Evolutionary conservation across 2,797 vertebrate genomes (phyloP).

Genomic region (Pangasius krempfi): DNA sequence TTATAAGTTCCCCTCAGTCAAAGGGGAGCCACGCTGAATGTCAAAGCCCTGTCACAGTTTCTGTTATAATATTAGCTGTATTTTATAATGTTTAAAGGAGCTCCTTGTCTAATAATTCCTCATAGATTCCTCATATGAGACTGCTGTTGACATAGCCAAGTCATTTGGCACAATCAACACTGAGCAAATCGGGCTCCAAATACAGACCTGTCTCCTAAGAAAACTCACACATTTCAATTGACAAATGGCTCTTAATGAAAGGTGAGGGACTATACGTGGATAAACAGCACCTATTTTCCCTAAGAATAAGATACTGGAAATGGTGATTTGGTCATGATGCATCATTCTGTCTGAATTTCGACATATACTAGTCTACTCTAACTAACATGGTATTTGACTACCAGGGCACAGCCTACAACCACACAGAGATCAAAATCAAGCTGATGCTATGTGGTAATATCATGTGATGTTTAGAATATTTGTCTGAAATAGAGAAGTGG

Average conservation of each 20-base stretch:
- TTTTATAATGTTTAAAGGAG: slow-evolving; percentile 6
- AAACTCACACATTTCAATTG: not conserved
- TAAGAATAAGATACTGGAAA: not conserved
- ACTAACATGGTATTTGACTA: not conserved
- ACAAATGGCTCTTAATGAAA: slow-evolving; percentile 1
- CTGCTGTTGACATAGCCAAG: slow-evolving; percentile 1
- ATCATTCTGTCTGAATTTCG: not conserved
- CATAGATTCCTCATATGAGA: not conserved
- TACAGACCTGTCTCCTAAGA: not conserved
- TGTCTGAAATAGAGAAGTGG: slow-evolving; percentile 10
- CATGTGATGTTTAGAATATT: not conserved
- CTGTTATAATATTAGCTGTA: not conserved
- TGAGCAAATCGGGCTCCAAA: slow-evolving; percentile 12
- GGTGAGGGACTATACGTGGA: not conserved
- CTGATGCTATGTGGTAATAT: not conserved
- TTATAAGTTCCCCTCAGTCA: not conserved
- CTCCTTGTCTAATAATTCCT: not conserved
- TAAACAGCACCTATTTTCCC: not conserved
- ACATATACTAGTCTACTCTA: not conserved
- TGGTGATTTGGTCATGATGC: not conserved
- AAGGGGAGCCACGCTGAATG: not conserved
- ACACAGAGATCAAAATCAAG: not conserved
- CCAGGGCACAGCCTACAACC: not conserved
- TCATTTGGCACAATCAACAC: slow-evolving; percentile 27
- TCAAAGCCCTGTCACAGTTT: not conserved